Percentiles rank a stretch among this genome's conserved stretches.
These are phyloP conservation scores for Bombylius discolor DNA, from an alignment of 2,888 invertebrate genomes.

Conservation along the genomic window DNA sequence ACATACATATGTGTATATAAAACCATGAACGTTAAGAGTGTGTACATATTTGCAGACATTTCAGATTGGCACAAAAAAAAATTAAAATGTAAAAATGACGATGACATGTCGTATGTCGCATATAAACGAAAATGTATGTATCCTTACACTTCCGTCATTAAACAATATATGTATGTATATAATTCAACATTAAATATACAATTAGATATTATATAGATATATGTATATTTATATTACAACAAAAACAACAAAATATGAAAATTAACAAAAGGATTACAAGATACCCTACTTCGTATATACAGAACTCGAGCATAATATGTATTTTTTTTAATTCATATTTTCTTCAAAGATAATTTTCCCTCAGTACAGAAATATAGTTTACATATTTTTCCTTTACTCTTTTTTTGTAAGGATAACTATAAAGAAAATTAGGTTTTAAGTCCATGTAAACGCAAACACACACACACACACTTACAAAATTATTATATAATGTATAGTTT, in stretches of 20 bases:
- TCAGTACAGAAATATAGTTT: too few species aligned
- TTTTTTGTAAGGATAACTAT: not conserved
- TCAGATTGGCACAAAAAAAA: too few species aligned
- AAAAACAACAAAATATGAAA: not conserved
- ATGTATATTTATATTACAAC: not conserved
- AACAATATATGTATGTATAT: too few species aligned
- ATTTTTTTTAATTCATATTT: not conserved
- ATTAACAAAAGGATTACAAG: not conserved
- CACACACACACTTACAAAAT: not conserved
- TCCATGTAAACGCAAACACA: not conserved
- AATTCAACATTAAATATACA: too few species aligned
- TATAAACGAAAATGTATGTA: too few species aligned
- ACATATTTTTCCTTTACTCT: not conserved
- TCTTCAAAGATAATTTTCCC: not conserved
- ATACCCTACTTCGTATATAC: not conserved
- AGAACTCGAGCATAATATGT: too few species aligned
- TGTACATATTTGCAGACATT: too few species aligned
- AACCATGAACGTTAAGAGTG: too few species aligned
- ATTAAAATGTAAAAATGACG: too few species aligned
- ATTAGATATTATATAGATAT: not conserved
- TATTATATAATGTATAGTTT: not conserved
- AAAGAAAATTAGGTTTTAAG: not conserved
- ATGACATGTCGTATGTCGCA: too few species aligned
- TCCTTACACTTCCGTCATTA: too few species aligned
- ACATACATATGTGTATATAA: not conserved